Base-by-base conservation (phyloP, 30 jellyfish, hydroid and myxozoan species). In the Phacellophora camtschatica region DNA sequence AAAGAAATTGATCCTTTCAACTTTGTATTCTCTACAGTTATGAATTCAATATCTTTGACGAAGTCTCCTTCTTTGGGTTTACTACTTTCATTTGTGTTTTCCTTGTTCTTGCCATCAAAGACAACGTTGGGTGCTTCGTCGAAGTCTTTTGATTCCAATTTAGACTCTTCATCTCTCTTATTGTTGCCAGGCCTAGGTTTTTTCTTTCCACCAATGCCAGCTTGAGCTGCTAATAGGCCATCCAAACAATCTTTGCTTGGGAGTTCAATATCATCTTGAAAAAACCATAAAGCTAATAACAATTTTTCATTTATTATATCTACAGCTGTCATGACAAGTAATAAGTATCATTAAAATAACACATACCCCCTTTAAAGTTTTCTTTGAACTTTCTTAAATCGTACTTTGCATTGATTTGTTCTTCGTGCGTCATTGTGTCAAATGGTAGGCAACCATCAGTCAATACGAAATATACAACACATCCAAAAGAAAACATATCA, bases 11-110 rank as follows among this genome's bases (percentile, higher is more conserved):
- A 53, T 53, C 18, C 67, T 53, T 53, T 53, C 67, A 53, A 53
- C 23, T 53, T 53, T 53, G 67, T 53, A 53, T 53, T 53, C 31
- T 53, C 67, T 53, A 53, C 67, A 53, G 25, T 53, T 15, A 53
- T 15, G 67, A 53, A 53, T 53, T 53, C 67, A 53, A 53, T 15
- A 53, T 53, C 67, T 53, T 53, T 53, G 67, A 53, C 31, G 67
- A 39, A 39, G 53, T 39, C 53, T 15, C 53, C 53, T 39, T 39
- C 53, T 39, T 39, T 39, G 53, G 53, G 67, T 11, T 53, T 53
- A 18, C 67, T 53, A 53, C 67, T 53, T 23, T 53, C 67, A 53
- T 18, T 53, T 23, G 30, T 15, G 67, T 53, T 23, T 15, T n/a
- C 31, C 67, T 53, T 53, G 67, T 9, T 23, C 67, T 53, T 53